Conservation (phyloP, 2,113 vertebrate species). For the Dolichallabes microphthalmus region DNA sequence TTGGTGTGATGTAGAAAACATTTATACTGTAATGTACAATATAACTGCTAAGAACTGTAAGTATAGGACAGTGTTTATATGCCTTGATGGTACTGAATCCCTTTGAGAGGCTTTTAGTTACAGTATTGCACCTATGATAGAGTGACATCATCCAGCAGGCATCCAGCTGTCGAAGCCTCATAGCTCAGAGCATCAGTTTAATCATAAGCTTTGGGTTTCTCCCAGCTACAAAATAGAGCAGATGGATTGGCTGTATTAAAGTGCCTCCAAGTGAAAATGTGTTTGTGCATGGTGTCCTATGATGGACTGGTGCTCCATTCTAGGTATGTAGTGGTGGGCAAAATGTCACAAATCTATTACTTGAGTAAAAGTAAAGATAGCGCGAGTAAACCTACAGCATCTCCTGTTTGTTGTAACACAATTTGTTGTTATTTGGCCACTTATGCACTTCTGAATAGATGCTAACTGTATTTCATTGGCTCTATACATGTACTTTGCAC, state of each 20-base stretch:
- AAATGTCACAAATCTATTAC: no score
- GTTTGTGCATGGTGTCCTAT: background rate
- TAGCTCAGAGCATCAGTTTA: background rate
- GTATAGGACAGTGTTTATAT: conserved; percentile 11
- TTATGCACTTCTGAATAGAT: no score
- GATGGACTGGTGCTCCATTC: background rate
- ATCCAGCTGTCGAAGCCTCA: background rate
- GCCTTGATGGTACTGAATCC: background rate
- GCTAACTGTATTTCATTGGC: no score
- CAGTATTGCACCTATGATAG: background rate
- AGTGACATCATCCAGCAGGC: background rate
- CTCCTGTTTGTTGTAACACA: no score
- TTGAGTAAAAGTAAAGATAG: no score
- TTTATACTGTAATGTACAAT: background rate
- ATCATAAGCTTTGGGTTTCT: background rate
- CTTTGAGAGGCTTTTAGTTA: conserved; percentile 2
- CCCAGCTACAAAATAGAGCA: background rate
- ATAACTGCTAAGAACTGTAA: background rate
- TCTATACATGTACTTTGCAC: no score
- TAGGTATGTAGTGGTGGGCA: background rate
- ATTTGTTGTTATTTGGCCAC: no score
- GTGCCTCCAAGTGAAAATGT: background rate
- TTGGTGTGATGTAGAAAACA: background rate
- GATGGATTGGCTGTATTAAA: background rate
- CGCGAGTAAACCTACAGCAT: no score